Evolutionary conservation across 1,140 invertebrate species (phyloP).

Genomic region (Sitobion miscanthi): DNA sequence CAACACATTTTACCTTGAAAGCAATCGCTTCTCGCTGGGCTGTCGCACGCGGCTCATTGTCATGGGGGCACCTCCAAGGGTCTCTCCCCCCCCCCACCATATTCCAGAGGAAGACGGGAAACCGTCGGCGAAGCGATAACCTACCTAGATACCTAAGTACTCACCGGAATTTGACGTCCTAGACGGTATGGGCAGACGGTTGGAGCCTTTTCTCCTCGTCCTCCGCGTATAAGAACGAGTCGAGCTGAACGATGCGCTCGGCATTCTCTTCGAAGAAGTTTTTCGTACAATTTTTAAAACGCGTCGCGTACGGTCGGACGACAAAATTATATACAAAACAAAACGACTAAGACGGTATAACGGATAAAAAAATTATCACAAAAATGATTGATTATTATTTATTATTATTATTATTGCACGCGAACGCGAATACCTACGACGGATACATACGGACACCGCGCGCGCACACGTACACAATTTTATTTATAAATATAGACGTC

Average conservation of each 20-base stretch:
- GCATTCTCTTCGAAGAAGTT: conserved; percentile 70
- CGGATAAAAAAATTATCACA: background rate
- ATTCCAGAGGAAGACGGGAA: background rate
- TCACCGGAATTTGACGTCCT: conserved; percentile 62
- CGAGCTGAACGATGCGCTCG: conserved; percentile 87
- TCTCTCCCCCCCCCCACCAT: background rate
- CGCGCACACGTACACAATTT: conserved; percentile 44
- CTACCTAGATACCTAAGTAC: conserved; percentile 50
- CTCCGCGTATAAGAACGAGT: conserved; percentile 84
- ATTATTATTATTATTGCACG: conserved; percentile 13
- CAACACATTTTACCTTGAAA: conserved; percentile 40
- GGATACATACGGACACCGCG: conserved; percentile 36
- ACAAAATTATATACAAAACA: background rate
- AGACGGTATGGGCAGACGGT: conserved; percentile 78
- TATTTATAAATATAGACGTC: background rate
- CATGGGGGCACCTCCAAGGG: background rate
- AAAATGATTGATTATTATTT: background rate
- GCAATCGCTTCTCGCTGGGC: background rate
- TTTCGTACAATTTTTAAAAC: conserved; percentile 51
- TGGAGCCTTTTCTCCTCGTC: conserved; percentile 83
- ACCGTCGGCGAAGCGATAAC: background rate
- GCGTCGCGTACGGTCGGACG: background rate
- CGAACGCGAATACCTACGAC: conserved; percentile 36
- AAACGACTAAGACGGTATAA: background rate
- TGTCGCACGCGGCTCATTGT: background rate